Evolutionary conservation across 2,888 invertebrate species (phyloP), one percentile per base, ranked within the genome.

Genomic region (Eilema caniola): DNA sequence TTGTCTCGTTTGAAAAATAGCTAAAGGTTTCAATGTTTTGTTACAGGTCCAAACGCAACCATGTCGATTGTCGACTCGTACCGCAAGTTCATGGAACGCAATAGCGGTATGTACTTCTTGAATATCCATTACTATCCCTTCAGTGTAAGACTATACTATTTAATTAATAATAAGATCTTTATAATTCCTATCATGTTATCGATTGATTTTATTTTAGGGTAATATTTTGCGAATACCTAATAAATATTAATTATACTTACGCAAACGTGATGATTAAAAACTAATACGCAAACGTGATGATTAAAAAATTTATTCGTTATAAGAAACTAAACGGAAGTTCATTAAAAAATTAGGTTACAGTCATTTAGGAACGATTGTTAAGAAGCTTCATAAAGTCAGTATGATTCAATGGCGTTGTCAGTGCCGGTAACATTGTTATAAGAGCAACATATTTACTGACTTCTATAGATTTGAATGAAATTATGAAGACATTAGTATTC

Each of bases 21-120:
- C 60, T 47, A 20, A 28, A 56, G 53, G 11, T 10, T 56, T 28
- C 47, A 24, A 31, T 78, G 62, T 78, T 71, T 76, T 71, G 56
- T 86, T 85, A 41, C 86, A 91, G 87, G 88, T 33, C 84, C 79
- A 25, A 89, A 88, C 73, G 69, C 85, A 56, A 83, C 84, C 76
- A 93, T 94, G 92, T 94, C 94, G 64, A 84, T 95, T 70, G 92
- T 95, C 67, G 95, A 95, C 78, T 95, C 95, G 0, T 95, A 95
- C 80, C 88, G 87, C 75, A 88, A 87, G 68, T 95, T 95, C 73
- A 95, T 95, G 95, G 95, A 95, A 77, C 85, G 89, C 57, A 95
- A 95, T 68, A 93, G 95, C 70, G 95, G 95, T 95, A 76, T 92
- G 94, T 88, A n/a, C 47, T 62, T 64, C 65, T 67, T 62, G 41